These are phyloP conservation scores for Leptopilina myrica DNA, from an alignment of 2,888 invertebrate species.

Conservation along the genomic window DNA sequence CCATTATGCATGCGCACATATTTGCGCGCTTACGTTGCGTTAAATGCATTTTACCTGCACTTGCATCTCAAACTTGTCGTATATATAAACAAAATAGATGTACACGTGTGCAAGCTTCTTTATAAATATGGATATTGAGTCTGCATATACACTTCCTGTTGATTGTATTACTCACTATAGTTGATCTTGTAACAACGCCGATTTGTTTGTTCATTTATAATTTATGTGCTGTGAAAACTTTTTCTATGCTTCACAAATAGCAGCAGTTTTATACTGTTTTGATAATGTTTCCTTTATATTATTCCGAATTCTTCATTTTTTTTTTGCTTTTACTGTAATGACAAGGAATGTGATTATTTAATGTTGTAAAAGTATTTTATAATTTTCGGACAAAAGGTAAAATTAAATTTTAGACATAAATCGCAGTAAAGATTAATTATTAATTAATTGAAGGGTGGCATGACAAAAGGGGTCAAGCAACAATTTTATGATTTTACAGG, in stretches of 20 bases:
- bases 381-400: no score
- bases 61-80: constrained; percentile 42
- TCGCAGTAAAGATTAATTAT: no score
- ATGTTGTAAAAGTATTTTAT: no score
- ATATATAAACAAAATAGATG: constrained; percentile 38
- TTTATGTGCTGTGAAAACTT: constrained; percentile 35
- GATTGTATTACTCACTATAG: constrained; percentile 42
- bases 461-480: no score
- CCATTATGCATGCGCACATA: constrained; percentile 68
- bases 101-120: constrained; percentile 45
- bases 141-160: constrained; percentile 43
- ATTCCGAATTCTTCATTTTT: background rate
- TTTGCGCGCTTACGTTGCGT: constrained; percentile 60
- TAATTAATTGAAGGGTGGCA: no score
- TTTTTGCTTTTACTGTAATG: background rate
- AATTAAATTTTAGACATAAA: no score
- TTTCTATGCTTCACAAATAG: background rate
- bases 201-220: constrained; percentile 40
- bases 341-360: no score
- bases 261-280: background rate
- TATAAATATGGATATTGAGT: constrained; percentile 53
- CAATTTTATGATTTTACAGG: no score
- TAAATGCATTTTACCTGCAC: constrained; percentile 40
- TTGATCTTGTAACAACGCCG: constrained; percentile 32
- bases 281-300: background rate